Conservation (phyloP, 2,888 invertebrate genomes). For the Amiota minor region DNA sequence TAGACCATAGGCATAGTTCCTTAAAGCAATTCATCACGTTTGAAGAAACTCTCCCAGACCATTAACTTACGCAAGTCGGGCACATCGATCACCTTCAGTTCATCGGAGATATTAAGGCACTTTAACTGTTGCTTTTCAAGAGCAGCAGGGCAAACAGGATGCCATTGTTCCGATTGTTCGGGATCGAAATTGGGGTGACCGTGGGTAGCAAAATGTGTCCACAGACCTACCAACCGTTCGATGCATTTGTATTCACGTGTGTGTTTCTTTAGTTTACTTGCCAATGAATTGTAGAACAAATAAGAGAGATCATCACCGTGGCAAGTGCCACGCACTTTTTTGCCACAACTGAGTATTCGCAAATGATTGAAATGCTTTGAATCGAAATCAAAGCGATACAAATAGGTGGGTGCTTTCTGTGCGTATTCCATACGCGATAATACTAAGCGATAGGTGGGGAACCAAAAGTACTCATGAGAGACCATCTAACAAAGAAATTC, state of each 20-base stretch:
- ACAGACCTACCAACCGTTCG: constrained; percentile 69
- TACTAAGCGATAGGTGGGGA: constrained; percentile 71
- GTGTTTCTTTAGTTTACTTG: constrained; percentile 64
- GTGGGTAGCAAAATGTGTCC: constrained; percentile 70
- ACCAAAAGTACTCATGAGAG: constrained; percentile 73
- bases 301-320: constrained; percentile 73
- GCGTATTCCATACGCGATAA: constrained; percentile 67
- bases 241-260: constrained; percentile 71
- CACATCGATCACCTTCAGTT: constrained; percentile 69
- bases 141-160: constrained; percentile 56
- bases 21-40: constrained; percentile 65
- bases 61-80: constrained; percentile 68
- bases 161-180: constrained; percentile 64
- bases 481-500: constrained; percentile 61
- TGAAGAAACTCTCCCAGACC: constrained; percentile 70
- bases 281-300: constrained; percentile 71
- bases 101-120: constrained; percentile 73
- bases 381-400: constrained; percentile 73
- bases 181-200: constrained; percentile 70
- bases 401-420: constrained; percentile 67
- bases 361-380: constrained; percentile 72
- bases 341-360: constrained; percentile 71
- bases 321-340: constrained; percentile 70
- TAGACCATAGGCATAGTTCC: background rate
- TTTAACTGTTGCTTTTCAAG: constrained; percentile 64